Conservation (phyloP, 2,797 vertebrate genomes). For the Fistularia tabacaria region DNA sequence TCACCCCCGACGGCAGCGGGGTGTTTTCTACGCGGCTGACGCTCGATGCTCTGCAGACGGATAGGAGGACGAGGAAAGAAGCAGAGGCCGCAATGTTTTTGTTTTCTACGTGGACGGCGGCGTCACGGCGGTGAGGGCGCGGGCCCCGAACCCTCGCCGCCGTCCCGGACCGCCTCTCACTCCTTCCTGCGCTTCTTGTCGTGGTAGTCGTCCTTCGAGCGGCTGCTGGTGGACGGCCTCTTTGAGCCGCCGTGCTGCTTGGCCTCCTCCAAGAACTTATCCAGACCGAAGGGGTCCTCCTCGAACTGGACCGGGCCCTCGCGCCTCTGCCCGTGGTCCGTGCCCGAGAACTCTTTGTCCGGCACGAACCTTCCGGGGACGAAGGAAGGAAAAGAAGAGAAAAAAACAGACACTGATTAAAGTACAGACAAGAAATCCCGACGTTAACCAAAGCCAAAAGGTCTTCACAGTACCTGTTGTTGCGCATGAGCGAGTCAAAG, state of each 20-base stretch:
- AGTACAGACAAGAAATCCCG: neutral
- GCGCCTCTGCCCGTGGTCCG: constrained; percentile 84
- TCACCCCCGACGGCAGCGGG: too few species aligned
- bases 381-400: neutral
- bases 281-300: constrained; percentile 97
- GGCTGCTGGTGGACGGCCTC: constrained; percentile 87
- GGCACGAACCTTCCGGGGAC: constrained; percentile 79
- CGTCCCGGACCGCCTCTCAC: constrained; percentile 56
- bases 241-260: constrained; percentile 97
- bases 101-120: too few species aligned
- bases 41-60: too few species aligned
- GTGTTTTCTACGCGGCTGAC: too few species aligned
- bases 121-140: too few species aligned
- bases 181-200: constrained; percentile 98
- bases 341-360: constrained; percentile 91
- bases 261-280: constrained; percentile 98
- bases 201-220: constrained; percentile 94
- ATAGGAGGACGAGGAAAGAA: too few species aligned
- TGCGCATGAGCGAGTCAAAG: constrained; percentile 87
- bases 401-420: too few species aligned
- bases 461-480: constrained; percentile 76
- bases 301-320: constrained; percentile 97
- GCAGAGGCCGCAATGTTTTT: too few species aligned
- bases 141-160: too few species aligned
- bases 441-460: neutral